Evolutionary conservation across 92 coral and sea anemone species (phyloP).

Genomic region (Diadumene lineata): DNA sequence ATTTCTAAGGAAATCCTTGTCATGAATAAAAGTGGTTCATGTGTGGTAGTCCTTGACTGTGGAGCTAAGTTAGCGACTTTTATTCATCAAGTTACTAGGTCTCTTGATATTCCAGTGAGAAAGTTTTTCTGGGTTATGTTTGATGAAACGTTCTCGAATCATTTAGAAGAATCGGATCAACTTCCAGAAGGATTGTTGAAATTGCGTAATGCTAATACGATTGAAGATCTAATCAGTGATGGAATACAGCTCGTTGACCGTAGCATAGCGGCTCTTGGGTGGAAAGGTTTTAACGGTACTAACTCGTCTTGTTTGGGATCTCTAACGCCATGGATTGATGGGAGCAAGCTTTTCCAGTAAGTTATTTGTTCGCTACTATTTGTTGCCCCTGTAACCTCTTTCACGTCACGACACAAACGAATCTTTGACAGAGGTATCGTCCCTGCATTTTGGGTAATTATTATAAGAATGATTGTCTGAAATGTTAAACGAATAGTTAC

Average conservation of each 20-base stretch:
- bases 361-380: background rate
- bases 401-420: too few species aligned
- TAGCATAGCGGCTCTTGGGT: background rate
- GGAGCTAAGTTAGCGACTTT: slow-evolving; percentile 24
- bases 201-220: slow-evolving; percentile 10
- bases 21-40: slow-evolving; percentile 54
- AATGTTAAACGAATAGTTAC: too few species aligned
- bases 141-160: slow-evolving; percentile 3
- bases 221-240: slow-evolving; percentile 19
- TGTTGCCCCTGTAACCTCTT: too few species aligned
- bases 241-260: slow-evolving; percentile 13
- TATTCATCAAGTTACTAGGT: slow-evolving; percentile 28
- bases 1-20: slow-evolving; percentile 46
- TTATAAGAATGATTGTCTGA: too few species aligned
- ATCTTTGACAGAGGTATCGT: too few species aligned
- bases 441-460: too few species aligned
- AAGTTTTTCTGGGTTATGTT: slow-evolving; percentile 48
- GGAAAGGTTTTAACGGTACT: background rate
- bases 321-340: slow-evolving; percentile 25
- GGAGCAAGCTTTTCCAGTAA: slow-evolving; percentile 24
- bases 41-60: slow-evolving; percentile 56
- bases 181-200: slow-evolving; percentile 18
- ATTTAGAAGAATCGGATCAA: background rate
- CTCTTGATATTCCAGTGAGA: slow-evolving; percentile 38
- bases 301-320: slow-evolving; percentile 20